phyloP scores from a whole-genome alignment of 2,888 invertebrate species.

The Synergus itoensis region DNA sequence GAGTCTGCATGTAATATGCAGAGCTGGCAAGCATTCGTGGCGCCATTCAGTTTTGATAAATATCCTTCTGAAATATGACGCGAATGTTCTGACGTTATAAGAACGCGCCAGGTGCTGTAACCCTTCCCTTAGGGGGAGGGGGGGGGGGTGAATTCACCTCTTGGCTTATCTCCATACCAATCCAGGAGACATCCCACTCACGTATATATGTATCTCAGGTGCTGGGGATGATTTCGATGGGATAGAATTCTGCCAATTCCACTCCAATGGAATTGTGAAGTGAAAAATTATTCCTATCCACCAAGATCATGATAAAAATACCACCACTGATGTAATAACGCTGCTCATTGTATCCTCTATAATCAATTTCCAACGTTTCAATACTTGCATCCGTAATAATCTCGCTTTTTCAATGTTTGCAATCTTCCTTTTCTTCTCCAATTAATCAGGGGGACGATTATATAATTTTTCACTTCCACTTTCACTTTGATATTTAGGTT shows the following conservation, averaged over 20 bases:
- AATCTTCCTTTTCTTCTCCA: neutral
- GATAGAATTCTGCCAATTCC: conserved; percentile 34
- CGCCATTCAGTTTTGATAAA: conserved; percentile 41
- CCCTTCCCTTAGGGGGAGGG: neutral
- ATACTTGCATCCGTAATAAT: neutral
- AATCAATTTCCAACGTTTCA: neutral
- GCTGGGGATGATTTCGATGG: conserved; percentile 27
- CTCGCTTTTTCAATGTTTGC: too few relatives aligned
- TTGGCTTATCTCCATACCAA: conserved; percentile 38
- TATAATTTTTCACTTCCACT: too few relatives aligned
- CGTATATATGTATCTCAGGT: conserved; percentile 27
- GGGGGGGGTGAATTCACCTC: conserved; percentile 14
- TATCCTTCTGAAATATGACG: conserved; percentile 40
- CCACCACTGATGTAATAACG: neutral
- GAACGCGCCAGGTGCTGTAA: conserved; percentile 39
- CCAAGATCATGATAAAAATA: neutral
- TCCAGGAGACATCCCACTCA: conserved; percentile 38
- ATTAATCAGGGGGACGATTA: too few relatives aligned
- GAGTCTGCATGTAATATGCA: conserved; percentile 31
- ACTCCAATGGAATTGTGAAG: conserved; percentile 11
- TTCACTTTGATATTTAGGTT: too few relatives aligned
- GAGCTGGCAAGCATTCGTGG: conserved; percentile 40
- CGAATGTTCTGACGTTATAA: conserved; percentile 40
- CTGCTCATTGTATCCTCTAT: neutral
- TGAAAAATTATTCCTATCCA: conserved; percentile 12